Conservation (phyloP, 2,113 vertebrate genomes). For the Gila orcuttii region DNA sequence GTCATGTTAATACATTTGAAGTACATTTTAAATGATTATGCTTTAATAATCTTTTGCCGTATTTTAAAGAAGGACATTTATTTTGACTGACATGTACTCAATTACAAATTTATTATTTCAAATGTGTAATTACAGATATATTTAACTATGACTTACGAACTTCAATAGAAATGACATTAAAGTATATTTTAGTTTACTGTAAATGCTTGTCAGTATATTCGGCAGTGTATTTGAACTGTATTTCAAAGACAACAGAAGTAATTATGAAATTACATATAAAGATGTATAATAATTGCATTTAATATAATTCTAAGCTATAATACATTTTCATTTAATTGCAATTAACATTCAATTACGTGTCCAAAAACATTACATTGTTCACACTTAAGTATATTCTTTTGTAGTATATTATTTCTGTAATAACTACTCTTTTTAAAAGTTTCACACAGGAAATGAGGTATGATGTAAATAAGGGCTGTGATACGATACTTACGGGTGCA, state of each 20-base stretch:
- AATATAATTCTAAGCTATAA: background rate
- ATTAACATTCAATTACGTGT: background rate
- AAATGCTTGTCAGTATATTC: background rate
- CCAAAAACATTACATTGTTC: background rate
- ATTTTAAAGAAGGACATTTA: background rate
- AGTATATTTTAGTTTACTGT: background rate
- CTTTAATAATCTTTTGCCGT: background rate
- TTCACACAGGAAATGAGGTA: background rate
- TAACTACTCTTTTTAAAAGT: no score
- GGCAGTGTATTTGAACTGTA: background rate
- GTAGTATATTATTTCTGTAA: no score
- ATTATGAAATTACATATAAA: background rate
- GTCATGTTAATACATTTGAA: background rate
- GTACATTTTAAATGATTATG: background rate
- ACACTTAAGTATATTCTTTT: background rate
- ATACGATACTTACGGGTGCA: background rate
- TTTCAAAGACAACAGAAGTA: background rate
- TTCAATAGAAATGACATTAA: background rate
- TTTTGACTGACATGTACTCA: background rate
- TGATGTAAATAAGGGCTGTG: background rate
- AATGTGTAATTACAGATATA: background rate
- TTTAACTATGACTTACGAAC: background rate
- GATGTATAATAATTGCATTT: background rate
- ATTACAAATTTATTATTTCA: background rate
- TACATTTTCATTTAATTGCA: background rate